These are phyloP conservation scores for Heliconius ismenius DNA, from an alignment of 2,888 invertebrate genomes.

Conservation along the genomic window DNA sequence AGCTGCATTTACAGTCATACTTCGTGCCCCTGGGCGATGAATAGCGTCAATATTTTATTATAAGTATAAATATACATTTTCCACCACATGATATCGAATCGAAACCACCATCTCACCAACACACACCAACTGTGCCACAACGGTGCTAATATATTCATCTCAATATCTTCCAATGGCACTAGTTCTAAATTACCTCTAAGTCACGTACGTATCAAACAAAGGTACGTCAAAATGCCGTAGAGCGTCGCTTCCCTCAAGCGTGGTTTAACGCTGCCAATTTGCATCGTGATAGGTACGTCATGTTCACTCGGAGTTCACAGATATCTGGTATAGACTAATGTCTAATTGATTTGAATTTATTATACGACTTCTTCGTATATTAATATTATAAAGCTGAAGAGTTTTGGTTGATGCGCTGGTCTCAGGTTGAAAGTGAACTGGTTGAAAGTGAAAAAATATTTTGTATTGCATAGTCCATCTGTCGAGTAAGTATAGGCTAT, in stretches of 20 bases:
- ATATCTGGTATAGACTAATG: neutral
- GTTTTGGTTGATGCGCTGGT: no score
- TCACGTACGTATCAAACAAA: neutral
- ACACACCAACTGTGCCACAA: neutral
- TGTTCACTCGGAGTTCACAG: neutral
- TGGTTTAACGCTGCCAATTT: constrained; percentile 66
- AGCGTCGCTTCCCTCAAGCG: constrained; percentile 49
- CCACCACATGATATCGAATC: no score
- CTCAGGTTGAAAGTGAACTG: no score
- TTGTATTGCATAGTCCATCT: no score
- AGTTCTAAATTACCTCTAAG: neutral
- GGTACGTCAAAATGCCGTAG: constrained; percentile 1
- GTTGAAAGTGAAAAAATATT: no score
- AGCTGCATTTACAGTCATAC: no score
- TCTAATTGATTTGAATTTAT: neutral
- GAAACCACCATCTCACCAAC: neutral
- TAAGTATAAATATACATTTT: no score
- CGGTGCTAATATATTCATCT: neutral
- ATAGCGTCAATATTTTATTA: no score
- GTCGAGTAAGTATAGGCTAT: no score
- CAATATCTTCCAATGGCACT: neutral
- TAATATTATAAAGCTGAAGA: no score
- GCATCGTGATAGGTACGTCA: constrained; percentile 44
- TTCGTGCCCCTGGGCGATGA: no score
- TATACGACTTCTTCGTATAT: neutral